phyloP scores from a whole-genome alignment of 2,797 vertebrate genomes.

The Podargus strigoides region DNA sequence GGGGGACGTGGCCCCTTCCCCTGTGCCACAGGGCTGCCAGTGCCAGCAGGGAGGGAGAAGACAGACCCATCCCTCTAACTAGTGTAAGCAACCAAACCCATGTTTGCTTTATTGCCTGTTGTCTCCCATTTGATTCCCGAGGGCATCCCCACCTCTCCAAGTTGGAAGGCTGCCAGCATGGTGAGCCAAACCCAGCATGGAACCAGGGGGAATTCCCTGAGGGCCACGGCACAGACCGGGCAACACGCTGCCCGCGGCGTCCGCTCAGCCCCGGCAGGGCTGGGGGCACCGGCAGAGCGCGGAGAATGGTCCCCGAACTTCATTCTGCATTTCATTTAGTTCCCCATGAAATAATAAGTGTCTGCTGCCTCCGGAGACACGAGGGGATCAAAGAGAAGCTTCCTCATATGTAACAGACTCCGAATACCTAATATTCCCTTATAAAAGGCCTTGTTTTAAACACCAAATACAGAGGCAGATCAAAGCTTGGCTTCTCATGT shows the following conservation, averaged over 20 bases:
- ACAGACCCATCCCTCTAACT: neutral
- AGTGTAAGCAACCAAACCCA: slow-evolving; percentile 22
- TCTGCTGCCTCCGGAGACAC: slow-evolving; percentile 52
- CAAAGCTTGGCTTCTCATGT: slow-evolving; percentile 60
- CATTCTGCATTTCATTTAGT: slow-evolving; percentile 41
- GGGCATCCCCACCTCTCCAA: neutral
- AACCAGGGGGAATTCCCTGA: neutral
- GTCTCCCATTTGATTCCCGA: slow-evolving; percentile 14
- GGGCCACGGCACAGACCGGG: accelerated
- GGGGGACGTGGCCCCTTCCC: too few relatives aligned
- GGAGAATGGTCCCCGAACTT: neutral
- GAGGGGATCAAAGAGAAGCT: slow-evolving; percentile 59
- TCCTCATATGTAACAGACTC: slow-evolving; percentile 50
- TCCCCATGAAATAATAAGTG: slow-evolving; percentile 45
- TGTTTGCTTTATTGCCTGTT: slow-evolving; percentile 38
- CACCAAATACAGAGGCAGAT: slow-evolving; percentile 65
- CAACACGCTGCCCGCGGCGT: accelerated
- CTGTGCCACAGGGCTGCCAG: neutral
- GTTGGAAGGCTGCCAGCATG: neutral
- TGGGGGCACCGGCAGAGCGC: neutral
- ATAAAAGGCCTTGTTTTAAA: slow-evolving; percentile 69
- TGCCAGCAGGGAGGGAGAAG: neutral
- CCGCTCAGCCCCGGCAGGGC: neutral
- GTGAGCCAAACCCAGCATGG: neutral
- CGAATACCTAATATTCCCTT: slow-evolving; percentile 69